Evolutionary conservation across 2,113 vertebrate species (phyloP).

Genomic region (Lepus timidus): DNA sequence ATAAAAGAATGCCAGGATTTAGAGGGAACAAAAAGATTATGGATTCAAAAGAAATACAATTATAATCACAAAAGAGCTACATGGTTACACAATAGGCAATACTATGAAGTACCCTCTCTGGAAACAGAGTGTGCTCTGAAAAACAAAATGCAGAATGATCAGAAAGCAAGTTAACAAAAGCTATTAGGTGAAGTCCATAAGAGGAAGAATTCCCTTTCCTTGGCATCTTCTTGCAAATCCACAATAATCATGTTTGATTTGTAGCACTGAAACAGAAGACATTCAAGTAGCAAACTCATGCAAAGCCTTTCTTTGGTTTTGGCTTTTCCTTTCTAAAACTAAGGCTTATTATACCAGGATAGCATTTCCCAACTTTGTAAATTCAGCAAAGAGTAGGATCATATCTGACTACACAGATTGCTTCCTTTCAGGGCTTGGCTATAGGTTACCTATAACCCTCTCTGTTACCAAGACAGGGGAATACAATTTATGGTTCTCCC

Average conservation of each 20-base stretch:
- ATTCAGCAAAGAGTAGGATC: conserved; percentile 12
- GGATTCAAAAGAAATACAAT: conserved; percentile 66
- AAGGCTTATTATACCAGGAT: conserved; percentile 14
- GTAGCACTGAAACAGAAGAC: background rate
- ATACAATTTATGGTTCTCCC: background rate
- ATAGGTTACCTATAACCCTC: background rate
- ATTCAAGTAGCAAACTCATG: background rate
- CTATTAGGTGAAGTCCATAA: conserved; percentile 55
- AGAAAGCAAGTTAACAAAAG: conserved; percentile 65
- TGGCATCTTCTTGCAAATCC: conserved; percentile 7
- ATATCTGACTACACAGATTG: background rate
- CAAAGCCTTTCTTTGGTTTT: conserved; percentile 55
- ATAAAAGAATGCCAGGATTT: conserved; percentile 58
- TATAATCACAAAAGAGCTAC: conserved; percentile 56
- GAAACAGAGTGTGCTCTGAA: conserved; percentile 49
- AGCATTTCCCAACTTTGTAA: background rate
- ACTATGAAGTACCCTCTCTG: conserved; percentile 29
- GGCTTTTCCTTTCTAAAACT: conserved; percentile 62
- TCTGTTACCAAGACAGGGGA: background rate
- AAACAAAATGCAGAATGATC: conserved; percentile 62
- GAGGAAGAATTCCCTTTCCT: conserved; percentile 12
- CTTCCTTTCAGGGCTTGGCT: background rate
- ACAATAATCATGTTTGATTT: conserved; percentile 52
- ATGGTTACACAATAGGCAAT: conserved; percentile 45
- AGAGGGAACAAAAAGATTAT: conserved; percentile 32